These are phyloP conservation scores for Stomatorhinus walkeri DNA, from an alignment of 2,797 vertebrate genomes.

Conservation along the genomic window DNA sequence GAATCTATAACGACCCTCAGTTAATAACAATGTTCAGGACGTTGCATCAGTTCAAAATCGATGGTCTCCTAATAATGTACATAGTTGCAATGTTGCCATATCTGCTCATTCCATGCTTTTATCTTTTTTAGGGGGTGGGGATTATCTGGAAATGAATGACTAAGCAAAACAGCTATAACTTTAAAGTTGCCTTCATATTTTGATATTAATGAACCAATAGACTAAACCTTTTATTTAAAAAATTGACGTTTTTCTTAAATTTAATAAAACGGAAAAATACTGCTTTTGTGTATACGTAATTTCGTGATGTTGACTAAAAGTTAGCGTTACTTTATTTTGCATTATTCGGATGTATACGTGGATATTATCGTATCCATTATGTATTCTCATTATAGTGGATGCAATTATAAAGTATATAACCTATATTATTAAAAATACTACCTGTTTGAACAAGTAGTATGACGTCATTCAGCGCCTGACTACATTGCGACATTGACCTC, in stretches of 20 bases:
- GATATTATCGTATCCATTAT: neutral
- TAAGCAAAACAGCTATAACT: constrained; percentile 12
- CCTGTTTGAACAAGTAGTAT: neutral
- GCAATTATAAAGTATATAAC: neutral
- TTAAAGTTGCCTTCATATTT: neutral
- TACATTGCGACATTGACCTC: neutral
- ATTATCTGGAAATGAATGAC: constrained; percentile 6
- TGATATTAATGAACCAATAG: neutral
- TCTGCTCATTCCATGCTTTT: neutral
- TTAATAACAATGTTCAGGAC: neutral
- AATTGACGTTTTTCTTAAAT: neutral
- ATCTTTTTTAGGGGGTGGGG: neutral
- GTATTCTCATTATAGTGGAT: neutral
- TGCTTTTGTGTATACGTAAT: neutral
- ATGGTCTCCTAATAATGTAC: neutral
- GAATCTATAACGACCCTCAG: neutral
- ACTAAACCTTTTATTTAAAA: neutral
- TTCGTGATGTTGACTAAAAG: neutral
- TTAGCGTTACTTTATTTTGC: neutral
- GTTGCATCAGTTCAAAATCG: neutral
- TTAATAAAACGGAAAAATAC: neutral
- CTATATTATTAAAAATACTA: neutral
- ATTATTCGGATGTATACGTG: neutral
- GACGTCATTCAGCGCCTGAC: neutral
- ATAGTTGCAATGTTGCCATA: neutral